phyloP scores from a whole-genome alignment of 2,797 vertebrate species.

The Amphiprion clarkii region DNA sequence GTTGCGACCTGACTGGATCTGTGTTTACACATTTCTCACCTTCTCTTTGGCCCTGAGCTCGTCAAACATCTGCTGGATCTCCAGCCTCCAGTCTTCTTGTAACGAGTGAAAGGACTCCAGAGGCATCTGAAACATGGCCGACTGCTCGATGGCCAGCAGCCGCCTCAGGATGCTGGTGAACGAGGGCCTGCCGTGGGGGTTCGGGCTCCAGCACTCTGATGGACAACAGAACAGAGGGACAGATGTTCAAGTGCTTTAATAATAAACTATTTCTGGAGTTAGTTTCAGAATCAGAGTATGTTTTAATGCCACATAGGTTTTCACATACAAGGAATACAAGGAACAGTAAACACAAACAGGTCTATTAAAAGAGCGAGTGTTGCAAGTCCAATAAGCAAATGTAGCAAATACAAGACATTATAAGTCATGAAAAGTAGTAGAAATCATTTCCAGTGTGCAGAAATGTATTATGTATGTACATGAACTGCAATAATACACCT shows the following conservation, averaged over 20 bases:
- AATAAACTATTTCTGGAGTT: neutral
- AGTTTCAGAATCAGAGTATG: neutral
- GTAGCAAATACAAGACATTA: no score
- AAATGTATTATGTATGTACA: no score
- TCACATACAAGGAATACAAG: no score
- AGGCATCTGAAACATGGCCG: conserved; percentile 94
- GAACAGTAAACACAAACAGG: no score
- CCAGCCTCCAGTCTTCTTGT: conserved; percentile 94
- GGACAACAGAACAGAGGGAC: neutral
- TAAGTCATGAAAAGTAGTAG: no score
- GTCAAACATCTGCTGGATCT: conserved; percentile 95
- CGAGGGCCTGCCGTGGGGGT: conserved; percentile 88
- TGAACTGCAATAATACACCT: no score
- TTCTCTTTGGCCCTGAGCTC: conserved; percentile 94
- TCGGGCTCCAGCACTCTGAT: conserved; percentile 92
- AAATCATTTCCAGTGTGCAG: no score
- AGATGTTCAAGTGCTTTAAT: neutral
- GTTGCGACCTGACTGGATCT: neutral
- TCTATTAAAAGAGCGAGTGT: no score
- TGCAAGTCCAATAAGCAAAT: no score
- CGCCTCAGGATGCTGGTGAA: conserved; percentile 88
- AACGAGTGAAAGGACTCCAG: conserved; percentile 94
- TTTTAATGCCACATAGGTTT: no score
- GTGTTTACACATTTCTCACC: conserved; percentile 72
- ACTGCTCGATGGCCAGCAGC: conserved; percentile 90